These are phyloP conservation scores for Odontamblyopus lacepedii DNA, from an alignment of 2,797 vertebrate genomes.

Conservation along the genomic window DNA sequence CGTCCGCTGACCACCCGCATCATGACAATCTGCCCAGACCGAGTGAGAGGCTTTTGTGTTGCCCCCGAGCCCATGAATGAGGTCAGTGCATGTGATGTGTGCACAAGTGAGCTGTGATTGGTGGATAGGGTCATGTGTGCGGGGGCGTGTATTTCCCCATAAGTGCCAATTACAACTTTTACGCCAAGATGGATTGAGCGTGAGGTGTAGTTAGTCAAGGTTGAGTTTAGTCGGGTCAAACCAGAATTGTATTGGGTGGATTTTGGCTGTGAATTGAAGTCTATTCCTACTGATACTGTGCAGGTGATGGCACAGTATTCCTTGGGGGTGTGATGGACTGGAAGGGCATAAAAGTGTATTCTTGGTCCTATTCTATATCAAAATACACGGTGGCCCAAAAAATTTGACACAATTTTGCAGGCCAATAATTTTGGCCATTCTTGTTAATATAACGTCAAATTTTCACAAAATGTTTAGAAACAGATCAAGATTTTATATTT, in stretches of 20 bases:
- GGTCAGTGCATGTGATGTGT: constrained; percentile 64
- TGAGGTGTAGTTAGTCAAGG: not conserved
- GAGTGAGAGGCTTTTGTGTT: constrained; percentile 68
- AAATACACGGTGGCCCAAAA: not conserved
- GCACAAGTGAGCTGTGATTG: constrained; percentile 35
- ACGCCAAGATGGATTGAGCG: constrained; percentile 3
- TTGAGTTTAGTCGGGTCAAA: not conserved
- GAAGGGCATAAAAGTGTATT: not conserved
- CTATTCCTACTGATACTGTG: not conserved
- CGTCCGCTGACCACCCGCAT: constrained; percentile 70
- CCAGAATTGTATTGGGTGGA: not conserved
- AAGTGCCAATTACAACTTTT: constrained; percentile 58
- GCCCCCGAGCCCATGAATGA: constrained; percentile 64
- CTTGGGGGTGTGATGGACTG: not conserved
- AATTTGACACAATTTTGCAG: no score
- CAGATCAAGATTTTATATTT: no score
- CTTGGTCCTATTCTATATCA: not conserved
- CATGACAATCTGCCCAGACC: constrained; percentile 65
- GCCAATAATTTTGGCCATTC: no score
- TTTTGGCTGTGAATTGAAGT: not conserved
- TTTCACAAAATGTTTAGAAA: no score
- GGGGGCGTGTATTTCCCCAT: constrained; percentile 58
- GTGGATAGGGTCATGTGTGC: constrained; percentile 26
- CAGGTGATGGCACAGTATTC: no score
- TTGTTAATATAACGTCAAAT: no score